Percentiles rank a stretch among this genome's conserved stretches.
Conservation (phyloP, 35 echinoderm and acorn worm species). For the Heliocidaris erythrogramma region DNA sequence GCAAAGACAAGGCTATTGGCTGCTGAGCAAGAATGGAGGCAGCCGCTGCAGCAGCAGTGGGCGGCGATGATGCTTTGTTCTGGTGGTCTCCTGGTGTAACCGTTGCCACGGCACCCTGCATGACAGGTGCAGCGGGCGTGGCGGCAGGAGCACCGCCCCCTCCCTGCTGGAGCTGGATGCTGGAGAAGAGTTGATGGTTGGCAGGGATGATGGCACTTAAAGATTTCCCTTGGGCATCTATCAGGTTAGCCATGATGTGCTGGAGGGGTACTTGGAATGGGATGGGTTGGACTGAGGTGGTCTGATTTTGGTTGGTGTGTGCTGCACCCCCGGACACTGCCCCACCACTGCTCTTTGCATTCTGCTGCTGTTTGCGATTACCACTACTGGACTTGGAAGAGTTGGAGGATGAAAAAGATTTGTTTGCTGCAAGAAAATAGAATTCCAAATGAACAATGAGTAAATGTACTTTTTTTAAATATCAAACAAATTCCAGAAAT, state of each 20-base stretch:
- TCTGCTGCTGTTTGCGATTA: conserved; percentile 53
- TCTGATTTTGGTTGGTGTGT: conserved; percentile 40
- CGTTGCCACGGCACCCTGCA: conserved; percentile 59
- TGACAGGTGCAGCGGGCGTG: conserved; percentile 31
- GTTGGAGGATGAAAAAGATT: conserved; percentile 48
- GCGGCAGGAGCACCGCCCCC: conserved; percentile 29
- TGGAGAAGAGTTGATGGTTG: conserved; percentile 56
- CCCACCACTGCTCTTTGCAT: not conserved
- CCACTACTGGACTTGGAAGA: conserved; percentile 64
- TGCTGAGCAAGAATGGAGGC: conserved; percentile 55
- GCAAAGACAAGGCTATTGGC: conserved; percentile 68
- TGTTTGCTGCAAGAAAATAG: conserved; percentile 61
- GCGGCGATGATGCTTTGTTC: conserved; percentile 58
- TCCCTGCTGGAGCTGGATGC: conserved; percentile 54
- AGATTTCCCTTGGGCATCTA: conserved; percentile 76
- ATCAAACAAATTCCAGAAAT: not conserved
- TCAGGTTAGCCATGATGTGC: conserved; percentile 72
- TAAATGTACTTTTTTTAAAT: not conserved
- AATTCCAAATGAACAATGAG: not conserved
- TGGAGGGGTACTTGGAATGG: conserved; percentile 60
- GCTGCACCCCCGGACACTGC: conserved; percentile 29
- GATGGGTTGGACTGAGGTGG: conserved; percentile 21
- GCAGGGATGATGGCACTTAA: conserved; percentile 64
- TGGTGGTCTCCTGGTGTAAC: conserved; percentile 58
- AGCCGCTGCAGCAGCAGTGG: conserved; percentile 44